Base-by-base conservation (phyloP, 92 coral and sea anemone species). In the Nematostella vectensis region DNA sequence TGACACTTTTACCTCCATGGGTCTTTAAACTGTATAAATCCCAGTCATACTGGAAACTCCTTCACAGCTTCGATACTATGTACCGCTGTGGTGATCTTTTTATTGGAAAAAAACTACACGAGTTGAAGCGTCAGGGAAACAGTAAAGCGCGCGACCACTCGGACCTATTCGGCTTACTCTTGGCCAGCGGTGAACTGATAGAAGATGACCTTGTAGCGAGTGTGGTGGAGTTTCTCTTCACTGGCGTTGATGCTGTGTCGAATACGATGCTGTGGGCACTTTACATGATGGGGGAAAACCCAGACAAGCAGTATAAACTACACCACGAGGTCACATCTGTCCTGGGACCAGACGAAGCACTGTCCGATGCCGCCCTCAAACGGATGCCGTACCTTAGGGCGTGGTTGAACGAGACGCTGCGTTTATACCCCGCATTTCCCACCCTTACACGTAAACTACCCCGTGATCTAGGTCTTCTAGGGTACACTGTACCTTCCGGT, bases 371-470 rank as follows among this genome's bases (percentile, higher is more conserved):
- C 0, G 29, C 64, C 18, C 48, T 83, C 11, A 20, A 67, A 11
- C 49, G 65, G 27, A 57, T 78, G 75, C 82, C 94, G 12, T 83
- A 72, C 58, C 63, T 83, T 29, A 83, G 69, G 53, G 86, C 94
- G 2, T 79, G 84, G 54, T 57, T 83, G 33, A 78, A 59, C 36
- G 94, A 83, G 64, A 69, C 84, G 12, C 75, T 83, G 15, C 82
- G 94, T 25, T 31, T 78, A 31, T 69, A 83, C 29, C 79, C 94
- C 11, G 72, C 69, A 4, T 30, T 68, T 21, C 38, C 13, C 28
- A 29, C 47, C 11, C 3, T 62, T 4, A 45, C 44, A 21, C 61
- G 94, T 26, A 19, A 45, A 16, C 54, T 80, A 6, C 65, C 57
- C 19, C 69, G 69, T n/a, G 82, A 83, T 38, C 40, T 55, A 21